phyloP scores from a whole-genome alignment of 35 echinoderm and acorn worm genomes.

The Lytechinus pictus region DNA sequence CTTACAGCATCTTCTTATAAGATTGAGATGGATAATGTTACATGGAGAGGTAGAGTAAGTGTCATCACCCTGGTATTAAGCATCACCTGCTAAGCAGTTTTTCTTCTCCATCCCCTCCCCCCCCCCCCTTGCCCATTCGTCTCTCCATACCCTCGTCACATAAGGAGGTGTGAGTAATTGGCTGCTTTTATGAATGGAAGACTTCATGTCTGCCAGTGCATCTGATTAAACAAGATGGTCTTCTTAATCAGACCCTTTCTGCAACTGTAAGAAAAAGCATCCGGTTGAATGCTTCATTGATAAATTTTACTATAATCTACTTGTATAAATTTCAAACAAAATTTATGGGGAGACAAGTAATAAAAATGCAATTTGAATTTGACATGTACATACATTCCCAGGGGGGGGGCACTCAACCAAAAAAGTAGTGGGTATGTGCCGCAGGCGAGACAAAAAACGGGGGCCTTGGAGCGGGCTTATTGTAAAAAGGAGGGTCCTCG shows the following conservation, averaged over 20 bases:
- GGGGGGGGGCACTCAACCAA: too few species aligned
- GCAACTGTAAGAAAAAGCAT: not conserved
- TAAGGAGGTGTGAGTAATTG: not conserved
- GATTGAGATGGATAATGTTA: not conserved
- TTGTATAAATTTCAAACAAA: too few species aligned
- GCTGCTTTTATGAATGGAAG: conserved; percentile 11
- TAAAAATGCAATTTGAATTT: too few species aligned
- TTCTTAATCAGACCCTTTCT: not conserved
- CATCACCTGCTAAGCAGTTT: not conserved
- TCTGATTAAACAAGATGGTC: conserved; percentile 12
- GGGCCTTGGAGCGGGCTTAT: too few species aligned
- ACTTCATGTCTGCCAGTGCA: not conserved
- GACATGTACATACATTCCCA: too few species aligned
- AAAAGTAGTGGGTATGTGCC: too few species aligned
- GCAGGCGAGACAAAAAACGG: too few species aligned
- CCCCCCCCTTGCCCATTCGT: not conserved
- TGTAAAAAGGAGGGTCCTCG: too few species aligned
- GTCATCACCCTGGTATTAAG: not conserved
- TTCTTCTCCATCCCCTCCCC: not conserved
- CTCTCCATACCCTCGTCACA: not conserved
- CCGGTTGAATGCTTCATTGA: not conserved
- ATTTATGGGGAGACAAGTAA: too few species aligned
- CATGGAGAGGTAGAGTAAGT: not conserved
- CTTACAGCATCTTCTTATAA: too few species aligned
- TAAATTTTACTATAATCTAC: too few species aligned